These are phyloP conservation scores for Sciurus niger DNA, from an alignment of 2,113 vertebrate species.

Conservation along the genomic window DNA sequence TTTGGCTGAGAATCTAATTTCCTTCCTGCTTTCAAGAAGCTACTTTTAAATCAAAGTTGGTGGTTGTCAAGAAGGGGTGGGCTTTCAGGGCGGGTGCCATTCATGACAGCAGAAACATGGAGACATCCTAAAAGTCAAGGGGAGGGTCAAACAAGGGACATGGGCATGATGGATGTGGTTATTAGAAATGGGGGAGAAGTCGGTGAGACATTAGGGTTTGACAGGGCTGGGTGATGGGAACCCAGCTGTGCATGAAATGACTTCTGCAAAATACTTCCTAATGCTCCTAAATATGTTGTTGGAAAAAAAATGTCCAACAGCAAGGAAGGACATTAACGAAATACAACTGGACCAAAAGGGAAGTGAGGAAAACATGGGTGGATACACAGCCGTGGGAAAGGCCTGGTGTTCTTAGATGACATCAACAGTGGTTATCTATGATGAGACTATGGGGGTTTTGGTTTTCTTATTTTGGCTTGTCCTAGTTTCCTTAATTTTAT, in stretches of 20 bases:
- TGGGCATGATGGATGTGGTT: no score
- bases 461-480: not conserved
- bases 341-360: not conserved
- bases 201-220: not conserved
- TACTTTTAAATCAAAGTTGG: not conserved
- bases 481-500: not conserved
- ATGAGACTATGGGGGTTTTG: not conserved
- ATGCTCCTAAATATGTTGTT: not conserved
- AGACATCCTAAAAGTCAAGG: not conserved
- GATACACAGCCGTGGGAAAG: not conserved
- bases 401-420: not conserved
- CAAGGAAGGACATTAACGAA: not conserved
- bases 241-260: not conserved
- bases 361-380: not conserved
- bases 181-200: not conserved
- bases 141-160: not conserved
- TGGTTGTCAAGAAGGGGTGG: not conserved
- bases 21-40: not conserved
- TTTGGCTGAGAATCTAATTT: not conserved
- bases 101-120: not conserved
- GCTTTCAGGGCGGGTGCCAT: not conserved
- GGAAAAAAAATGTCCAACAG: not conserved
- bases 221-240: not conserved
- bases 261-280: not conserved
- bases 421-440: not conserved